Evolutionary conservation across 2,888 invertebrate genomes (phyloP).

Genomic region (Melanchra persicariae): DNA sequence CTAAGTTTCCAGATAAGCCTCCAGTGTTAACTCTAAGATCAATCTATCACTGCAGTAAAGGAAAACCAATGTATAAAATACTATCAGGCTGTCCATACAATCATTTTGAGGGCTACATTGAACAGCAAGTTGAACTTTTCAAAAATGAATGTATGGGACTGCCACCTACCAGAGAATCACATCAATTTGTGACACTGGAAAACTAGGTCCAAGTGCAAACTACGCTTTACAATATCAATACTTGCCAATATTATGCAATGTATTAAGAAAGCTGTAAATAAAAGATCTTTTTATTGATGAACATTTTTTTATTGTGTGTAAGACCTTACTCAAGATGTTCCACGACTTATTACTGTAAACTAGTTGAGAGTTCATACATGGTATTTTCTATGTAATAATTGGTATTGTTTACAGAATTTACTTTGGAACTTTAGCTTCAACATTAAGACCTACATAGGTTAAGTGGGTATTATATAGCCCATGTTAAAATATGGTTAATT

Average conservation of each 20-base stretch:
- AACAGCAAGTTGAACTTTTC: constrained; percentile 87
- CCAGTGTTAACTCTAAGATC: constrained; percentile 90
- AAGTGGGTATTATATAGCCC: constrained; percentile 14
- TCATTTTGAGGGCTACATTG: constrained; percentile 87
- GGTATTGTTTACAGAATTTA: constrained; percentile 19
- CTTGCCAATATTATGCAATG: background rate
- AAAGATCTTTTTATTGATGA: constrained; percentile 40
- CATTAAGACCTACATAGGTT: constrained; percentile 24
- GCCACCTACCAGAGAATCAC: constrained; percentile 68
- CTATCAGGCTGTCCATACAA: constrained; percentile 84
- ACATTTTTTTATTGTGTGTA: constrained; percentile 48
- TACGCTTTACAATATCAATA: background rate
- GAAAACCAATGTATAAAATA: constrained; percentile 85
- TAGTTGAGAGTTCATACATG: constrained; percentile 27
- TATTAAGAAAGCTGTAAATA: constrained; percentile 35
- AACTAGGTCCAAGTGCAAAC: constrained; percentile 61
- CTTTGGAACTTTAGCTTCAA: constrained; percentile 14
- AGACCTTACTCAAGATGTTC: constrained; percentile 23
- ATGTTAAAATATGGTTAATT: constrained; percentile 11
- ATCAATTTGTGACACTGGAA: constrained; percentile 79
- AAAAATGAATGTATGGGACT: constrained; percentile 86
- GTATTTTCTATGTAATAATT: constrained; percentile 13
- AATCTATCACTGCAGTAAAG: constrained; percentile 89
- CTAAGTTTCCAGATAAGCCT: constrained; percentile 90
- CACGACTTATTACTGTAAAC: constrained; percentile 37